Conservation (phyloP, 2,888 invertebrate genomes). For the Pyrrhosoma nymphula region DNA sequence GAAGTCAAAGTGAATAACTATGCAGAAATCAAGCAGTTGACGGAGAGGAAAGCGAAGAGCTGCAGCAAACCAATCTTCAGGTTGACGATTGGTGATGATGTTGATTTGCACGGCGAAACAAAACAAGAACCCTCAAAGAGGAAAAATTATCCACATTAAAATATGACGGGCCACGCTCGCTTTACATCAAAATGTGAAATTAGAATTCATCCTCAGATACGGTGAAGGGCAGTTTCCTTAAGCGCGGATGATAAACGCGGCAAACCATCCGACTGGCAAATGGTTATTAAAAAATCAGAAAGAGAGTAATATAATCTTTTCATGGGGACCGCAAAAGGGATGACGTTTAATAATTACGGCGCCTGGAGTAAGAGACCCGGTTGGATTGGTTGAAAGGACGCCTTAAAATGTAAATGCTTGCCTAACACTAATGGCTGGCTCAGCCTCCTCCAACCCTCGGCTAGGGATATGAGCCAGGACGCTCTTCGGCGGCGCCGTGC, state of each 20-base stretch:
- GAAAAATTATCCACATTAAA: background rate
- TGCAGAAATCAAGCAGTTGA: too few species aligned
- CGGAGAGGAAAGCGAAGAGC: too few species aligned
- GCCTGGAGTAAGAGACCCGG: background rate
- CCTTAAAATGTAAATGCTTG: conserved; percentile 4
- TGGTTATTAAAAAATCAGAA: conserved; percentile 8
- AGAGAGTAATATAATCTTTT: background rate
- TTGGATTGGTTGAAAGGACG: background rate
- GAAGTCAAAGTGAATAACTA: too few species aligned
- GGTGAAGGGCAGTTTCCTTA: background rate
- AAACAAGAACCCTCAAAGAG: background rate
- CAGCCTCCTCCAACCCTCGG: background rate
- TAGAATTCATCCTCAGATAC: background rate
- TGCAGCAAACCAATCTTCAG: too few species aligned
- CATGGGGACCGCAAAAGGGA: background rate
- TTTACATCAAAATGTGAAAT: background rate
- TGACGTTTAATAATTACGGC: background rate
- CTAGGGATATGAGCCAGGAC: background rate
- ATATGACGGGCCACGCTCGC: background rate
- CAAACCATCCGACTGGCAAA: background rate
- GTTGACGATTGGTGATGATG: too few species aligned
- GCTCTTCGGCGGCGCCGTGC: background rate
- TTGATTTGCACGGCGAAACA: background rate
- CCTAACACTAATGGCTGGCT: background rate
- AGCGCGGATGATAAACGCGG: background rate